These are phyloP conservation scores for Bombus cullumanus DNA, from an alignment of 1,140 invertebrate species.

Conservation along the genomic window DNA sequence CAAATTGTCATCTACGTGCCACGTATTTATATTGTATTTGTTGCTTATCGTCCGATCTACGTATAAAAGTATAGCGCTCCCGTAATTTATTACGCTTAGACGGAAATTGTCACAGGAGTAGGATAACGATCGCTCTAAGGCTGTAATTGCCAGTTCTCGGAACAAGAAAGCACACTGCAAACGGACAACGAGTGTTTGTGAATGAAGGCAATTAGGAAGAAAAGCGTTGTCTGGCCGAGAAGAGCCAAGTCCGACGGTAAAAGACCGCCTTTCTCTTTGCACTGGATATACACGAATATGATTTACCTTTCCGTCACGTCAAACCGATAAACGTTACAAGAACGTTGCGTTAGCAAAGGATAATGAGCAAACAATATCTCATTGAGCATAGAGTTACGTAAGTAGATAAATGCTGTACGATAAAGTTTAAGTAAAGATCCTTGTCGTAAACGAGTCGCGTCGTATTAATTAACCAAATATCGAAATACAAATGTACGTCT, in stretches of 20 bases:
- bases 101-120: neutral
- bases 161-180: neutral
- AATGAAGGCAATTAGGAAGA: neutral
- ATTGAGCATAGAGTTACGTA: neutral
- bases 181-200: neutral
- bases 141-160: neutral
- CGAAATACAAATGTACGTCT: neutral
- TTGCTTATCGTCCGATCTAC: neutral
- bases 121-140: neutral
- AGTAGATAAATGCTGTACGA: neutral
- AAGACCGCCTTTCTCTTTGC: slow-evolving; percentile 8
- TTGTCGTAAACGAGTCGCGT: neutral
- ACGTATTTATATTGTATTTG: neutral
- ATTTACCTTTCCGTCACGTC: slow-evolving; percentile 3
- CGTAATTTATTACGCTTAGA: neutral
- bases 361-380: neutral
- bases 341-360: neutral
- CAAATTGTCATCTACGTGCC: neutral
- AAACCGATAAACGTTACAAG: neutral
- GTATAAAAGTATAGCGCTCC: too few relatives aligned
- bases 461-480: slow-evolving; percentile 11
- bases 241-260: slow-evolving; percentile 25
- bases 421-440: neutral
- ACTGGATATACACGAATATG: neutral
- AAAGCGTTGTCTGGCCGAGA: neutral